A percentile compares a stretch with the other conserved stretches of the same genome.
Evolutionary conservation across 2,113 vertebrate genomes (phyloP).

Genomic region (Uropsilus gracilis): DNA sequence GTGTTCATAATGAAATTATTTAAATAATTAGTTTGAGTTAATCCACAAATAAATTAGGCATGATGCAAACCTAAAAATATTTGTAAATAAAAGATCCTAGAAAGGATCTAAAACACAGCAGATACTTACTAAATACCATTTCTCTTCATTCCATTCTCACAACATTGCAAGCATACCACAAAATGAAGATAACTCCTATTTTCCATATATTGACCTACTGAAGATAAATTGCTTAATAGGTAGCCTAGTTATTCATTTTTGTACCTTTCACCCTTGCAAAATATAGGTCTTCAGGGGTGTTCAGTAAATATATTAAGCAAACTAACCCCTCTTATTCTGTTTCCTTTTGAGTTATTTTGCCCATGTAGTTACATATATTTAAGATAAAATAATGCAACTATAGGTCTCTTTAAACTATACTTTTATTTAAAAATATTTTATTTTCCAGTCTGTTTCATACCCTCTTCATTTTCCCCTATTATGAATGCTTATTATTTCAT

Average conservation of each 20-base stretch:
- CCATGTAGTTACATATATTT: not conserved
- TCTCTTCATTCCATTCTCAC: not conserved
- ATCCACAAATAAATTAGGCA: not conserved
- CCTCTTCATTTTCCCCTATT: not conserved
- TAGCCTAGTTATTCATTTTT: not conserved
- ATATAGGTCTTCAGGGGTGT: not conserved
- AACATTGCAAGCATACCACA: not conserved
- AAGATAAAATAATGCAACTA: slow-evolving; percentile 2
- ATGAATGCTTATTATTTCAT: slow-evolving; percentile 51
- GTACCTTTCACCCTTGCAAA: not conserved
- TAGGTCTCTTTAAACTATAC: not conserved
- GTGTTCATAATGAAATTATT: not conserved
- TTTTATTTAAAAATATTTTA: slow-evolving; percentile 23
- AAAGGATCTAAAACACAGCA: not conserved
- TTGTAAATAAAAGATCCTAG: not conserved
- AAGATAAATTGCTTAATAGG: not conserved
- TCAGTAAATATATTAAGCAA: not conserved
- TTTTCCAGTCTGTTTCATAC: slow-evolving; percentile 19
- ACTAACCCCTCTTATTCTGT: not conserved
- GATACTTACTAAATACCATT: not conserved
- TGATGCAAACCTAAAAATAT: not conserved
- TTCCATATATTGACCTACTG: not conserved
- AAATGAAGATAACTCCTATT: not conserved
- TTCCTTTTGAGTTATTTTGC: not conserved
- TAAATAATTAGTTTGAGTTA: not conserved